Conservation (phyloP, 2,888 invertebrate species). For the Linyphia triangularis region DNA sequence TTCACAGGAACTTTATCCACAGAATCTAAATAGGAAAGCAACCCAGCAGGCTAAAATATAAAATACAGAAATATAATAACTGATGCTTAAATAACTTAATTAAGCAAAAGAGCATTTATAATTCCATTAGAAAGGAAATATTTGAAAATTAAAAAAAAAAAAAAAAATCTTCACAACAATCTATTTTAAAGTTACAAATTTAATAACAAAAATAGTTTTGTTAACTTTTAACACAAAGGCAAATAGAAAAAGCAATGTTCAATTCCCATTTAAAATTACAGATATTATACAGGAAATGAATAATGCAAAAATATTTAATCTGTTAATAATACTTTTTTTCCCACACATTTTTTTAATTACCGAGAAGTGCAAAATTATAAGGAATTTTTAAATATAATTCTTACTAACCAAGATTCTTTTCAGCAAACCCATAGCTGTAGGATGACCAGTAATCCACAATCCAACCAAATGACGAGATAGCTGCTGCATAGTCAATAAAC, state of each 20-base stretch:
- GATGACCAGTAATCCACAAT: conserved; percentile 97
- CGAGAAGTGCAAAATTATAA: no score
- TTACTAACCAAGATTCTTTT: conserved; percentile 89
- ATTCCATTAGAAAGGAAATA: not conserved
- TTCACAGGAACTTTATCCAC: conserved; percentile 88
- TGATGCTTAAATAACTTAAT: not conserved
- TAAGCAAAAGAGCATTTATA: not conserved
- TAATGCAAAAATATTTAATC: no score
- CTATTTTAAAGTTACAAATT: not conserved
- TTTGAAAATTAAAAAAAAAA: not conserved
- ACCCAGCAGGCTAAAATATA: conserved; percentile 89
- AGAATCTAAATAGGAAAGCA: conserved; percentile 93
- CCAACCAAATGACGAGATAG: conserved; percentile 95
- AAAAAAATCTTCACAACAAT: not conserved
- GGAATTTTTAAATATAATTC: not conserved
- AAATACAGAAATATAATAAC: not conserved
- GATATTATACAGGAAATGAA: no score
- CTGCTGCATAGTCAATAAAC: conserved; percentile 87
- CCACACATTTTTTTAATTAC: no score
- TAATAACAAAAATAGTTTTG: no score
- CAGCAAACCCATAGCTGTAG: conserved; percentile 91
- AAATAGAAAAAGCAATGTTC: no score
- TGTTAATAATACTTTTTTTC: no score
- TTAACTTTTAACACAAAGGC: no score
- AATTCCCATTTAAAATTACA: no score